A percentile compares a stretch with the other conserved stretches of the same genome.
phyloP scores from a whole-genome alignment of 2,113 vertebrate genomes.

The Peromyscus maniculatus region DNA sequence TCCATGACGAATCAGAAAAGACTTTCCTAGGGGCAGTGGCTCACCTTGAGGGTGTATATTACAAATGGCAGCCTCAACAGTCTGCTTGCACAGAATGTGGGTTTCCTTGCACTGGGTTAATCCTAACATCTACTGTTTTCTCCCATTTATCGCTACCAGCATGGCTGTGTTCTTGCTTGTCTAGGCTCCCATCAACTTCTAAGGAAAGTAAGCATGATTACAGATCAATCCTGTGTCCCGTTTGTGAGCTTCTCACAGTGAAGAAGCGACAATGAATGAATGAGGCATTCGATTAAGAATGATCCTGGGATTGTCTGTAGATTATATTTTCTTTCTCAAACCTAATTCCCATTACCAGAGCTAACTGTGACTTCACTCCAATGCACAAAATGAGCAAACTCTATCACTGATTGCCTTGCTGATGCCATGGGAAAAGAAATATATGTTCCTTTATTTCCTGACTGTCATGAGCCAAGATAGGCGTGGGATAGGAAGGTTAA shows the following conservation, averaged over 20 bases:
- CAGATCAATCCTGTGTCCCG: slow-evolving; percentile 33
- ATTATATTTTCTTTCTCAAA: neutral
- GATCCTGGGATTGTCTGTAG: neutral
- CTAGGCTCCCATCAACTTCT: neutral
- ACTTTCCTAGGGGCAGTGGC: neutral
- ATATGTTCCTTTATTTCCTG: neutral
- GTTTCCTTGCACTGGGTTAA: neutral
- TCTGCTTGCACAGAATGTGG: neutral
- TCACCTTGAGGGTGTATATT: neutral
- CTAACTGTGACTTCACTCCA: neutral
- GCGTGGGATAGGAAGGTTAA: neutral
- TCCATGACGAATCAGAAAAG: too few relatives aligned
- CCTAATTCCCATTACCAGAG: neutral
- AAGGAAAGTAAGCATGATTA: slow-evolving; percentile 18
- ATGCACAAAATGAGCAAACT: neutral
- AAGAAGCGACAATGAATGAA: neutral
- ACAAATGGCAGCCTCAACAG: neutral
- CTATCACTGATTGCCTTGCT: neutral
- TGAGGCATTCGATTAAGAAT: neutral
- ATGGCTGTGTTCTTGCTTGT: neutral
- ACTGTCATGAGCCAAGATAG: neutral
- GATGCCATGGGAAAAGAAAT: neutral
- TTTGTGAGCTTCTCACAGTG: slow-evolving; percentile 13
- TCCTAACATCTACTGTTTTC: neutral
- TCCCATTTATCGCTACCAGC: neutral